Evolutionary conservation across 2,888 invertebrate species (phyloP).

Genomic region (Alloplasta piceator): DNA sequence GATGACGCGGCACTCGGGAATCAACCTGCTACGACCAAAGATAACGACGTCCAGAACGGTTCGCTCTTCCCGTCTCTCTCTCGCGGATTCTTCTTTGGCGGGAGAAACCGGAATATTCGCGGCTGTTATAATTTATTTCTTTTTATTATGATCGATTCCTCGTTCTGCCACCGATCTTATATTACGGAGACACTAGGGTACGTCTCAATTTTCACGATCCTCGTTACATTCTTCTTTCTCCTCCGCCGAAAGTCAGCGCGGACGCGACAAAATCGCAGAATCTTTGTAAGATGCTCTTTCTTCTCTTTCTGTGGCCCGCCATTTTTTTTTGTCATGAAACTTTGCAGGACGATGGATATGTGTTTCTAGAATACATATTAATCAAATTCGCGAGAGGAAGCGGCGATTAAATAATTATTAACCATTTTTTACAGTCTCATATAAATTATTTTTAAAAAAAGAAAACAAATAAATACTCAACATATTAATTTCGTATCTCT

Average conservation of each 20-base stretch:
- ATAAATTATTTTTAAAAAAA: no score
- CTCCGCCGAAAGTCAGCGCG: background rate
- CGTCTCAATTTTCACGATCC: background rate
- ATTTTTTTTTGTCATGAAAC: no score
- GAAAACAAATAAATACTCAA: no score
- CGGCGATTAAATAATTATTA: no score
- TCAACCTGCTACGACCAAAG: constrained; percentile 56
- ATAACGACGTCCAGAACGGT: constrained; percentile 47
- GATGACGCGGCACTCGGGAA: constrained; percentile 53
- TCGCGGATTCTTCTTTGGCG: constrained; percentile 45
- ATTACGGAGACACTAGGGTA: background rate
- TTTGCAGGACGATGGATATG: no score
- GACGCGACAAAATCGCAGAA: background rate
- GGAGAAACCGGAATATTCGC: constrained; percentile 57
- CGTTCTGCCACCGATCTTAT: background rate
- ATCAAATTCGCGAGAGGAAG: no score
- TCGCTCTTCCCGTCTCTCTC: constrained; percentile 28
- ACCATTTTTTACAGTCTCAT: no score
- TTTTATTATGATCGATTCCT: constrained; percentile 3
- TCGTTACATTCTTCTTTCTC: background rate
- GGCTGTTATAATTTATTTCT: constrained; percentile 2
- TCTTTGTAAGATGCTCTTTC: background rate
- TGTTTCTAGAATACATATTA: no score
- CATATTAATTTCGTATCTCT: background rate
- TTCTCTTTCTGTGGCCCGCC: no score